Conservation (phyloP, 2,113 vertebrate species). For the Xenopus tropicalis region DNA sequence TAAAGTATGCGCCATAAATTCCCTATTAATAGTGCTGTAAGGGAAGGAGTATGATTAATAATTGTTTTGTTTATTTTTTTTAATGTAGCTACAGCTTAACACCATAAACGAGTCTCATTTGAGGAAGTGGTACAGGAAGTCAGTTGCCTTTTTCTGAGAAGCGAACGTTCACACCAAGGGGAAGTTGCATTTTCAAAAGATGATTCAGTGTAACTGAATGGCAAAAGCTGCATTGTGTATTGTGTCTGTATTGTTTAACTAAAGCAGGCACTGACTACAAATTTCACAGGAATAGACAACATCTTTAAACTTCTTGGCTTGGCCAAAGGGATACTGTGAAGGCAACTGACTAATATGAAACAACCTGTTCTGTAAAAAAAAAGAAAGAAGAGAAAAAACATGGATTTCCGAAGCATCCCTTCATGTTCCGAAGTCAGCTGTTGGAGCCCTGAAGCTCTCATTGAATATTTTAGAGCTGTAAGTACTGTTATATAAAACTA, state of each 20-base stretch:
- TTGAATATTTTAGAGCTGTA: slow-evolving; percentile 76
- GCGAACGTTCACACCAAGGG: slow-evolving; percentile 61
- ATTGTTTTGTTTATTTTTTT: too few relatives aligned
- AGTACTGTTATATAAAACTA: slow-evolving; percentile 41
- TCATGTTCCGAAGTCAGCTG: slow-evolving; percentile 72
- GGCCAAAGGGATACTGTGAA: not conserved
- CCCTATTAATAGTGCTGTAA: too few relatives aligned
- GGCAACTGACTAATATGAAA: slow-evolving; percentile 34
- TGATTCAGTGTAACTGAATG: not conserved
- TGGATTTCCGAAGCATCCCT: slow-evolving; percentile 74
- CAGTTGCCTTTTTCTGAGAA: slow-evolving; percentile 69
- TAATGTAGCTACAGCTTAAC: too few relatives aligned
- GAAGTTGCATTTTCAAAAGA: slow-evolving; percentile 57
- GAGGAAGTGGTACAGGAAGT: slow-evolving; percentile 76
- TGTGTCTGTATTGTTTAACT: not conserved
- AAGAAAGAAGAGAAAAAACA: slow-evolving; percentile 42
- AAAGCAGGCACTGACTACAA: too few relatives aligned
- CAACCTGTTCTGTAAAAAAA: accelerated
- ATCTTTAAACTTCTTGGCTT: too few relatives aligned
- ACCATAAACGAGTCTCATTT: slow-evolving; percentile 42
- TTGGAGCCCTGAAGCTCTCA: slow-evolving; percentile 75
- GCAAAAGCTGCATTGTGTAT: not conserved
- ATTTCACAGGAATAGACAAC: too few relatives aligned
- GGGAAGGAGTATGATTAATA: too few relatives aligned
- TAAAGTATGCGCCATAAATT: too few relatives aligned